Base-by-base conservation (phyloP, 1,140 invertebrate species). In the Lordiphosa clarofinis region DNA sequence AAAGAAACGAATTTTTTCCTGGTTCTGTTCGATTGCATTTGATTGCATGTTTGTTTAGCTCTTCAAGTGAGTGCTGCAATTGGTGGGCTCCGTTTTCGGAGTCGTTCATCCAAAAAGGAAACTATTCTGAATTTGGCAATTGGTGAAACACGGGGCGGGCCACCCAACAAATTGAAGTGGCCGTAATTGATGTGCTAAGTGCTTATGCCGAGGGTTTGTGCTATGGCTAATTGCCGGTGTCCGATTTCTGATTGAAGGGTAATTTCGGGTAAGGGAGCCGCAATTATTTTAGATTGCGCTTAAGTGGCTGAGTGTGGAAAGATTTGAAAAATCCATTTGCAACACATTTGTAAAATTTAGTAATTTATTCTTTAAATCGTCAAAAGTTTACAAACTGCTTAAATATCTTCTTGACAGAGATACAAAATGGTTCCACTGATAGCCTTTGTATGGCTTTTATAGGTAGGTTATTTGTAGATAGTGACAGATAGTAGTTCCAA, bases 41-140 rank as follows among this genome's bases (percentile, higher is more conserved):
- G 76, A 81, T 81, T 81, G 76, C 76, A 82, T 73, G 75, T 81
- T 82, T 71, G 76, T 44, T 67, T 38, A 57, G 76, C 66, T 50
- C 56, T 70, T 43, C 10, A 55, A 48, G 33, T 50, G 37, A 33
- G 42, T 33, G 43, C 66, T 81, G 59, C 76, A 81, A 81, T 81
- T 81, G 76, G 76, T 68, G 55, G 59, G 43, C 40, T 69, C 19
- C 7, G 19, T 54, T 35, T 56, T 8, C 1, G 28, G 28, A 31
- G 28, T 31, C 62, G 47, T 46, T 65, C 61, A 52, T 15, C 38
- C 52, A 46, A 42, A 63, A 67, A 67, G 72, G 58, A 82, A 81
- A 81, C 72, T 64, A 44, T 31, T 56, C 42, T 42, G 74, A 68
- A 76, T 78, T 72, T 49, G 59, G 53, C 38, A 42, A 60, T 52